Evolutionary conservation across 2,888 invertebrate species (phyloP).

Genomic region (Euphydryas editha): DNA sequence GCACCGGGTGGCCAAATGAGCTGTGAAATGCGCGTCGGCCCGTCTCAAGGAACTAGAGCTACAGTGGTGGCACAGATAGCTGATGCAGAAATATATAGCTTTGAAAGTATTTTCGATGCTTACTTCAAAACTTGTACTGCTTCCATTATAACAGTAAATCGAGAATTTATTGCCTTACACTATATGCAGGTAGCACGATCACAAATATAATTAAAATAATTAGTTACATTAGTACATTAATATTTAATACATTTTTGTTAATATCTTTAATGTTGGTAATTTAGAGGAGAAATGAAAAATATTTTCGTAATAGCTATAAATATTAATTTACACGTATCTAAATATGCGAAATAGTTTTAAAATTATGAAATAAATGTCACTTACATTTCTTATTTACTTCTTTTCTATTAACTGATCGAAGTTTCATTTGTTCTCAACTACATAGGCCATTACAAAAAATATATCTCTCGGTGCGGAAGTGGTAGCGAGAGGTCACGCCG

Average conservation of each 20-base stretch:
- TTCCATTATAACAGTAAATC: constrained; percentile 74
- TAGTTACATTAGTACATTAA: too few species aligned
- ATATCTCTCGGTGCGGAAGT: constrained; percentile 73
- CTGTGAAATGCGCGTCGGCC: constrained; percentile 72
- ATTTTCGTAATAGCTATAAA: too few species aligned
- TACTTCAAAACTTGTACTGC: constrained; percentile 69
- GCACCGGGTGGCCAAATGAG: constrained; percentile 79
- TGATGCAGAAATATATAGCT: constrained; percentile 69
- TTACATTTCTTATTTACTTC: too few species aligned
- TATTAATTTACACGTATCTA: too few species aligned
- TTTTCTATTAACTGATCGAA: too few species aligned
- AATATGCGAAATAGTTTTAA: too few species aligned
- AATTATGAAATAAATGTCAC: too few species aligned
- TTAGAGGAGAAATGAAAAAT: too few species aligned
- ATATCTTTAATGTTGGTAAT: too few species aligned
- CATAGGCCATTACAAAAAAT: constrained; percentile 65
- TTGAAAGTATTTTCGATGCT: constrained; percentile 73
- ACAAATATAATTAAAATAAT: too few species aligned
- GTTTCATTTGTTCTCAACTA: neutral
- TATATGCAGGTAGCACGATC: constrained; percentile 69
- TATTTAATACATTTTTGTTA: too few species aligned
- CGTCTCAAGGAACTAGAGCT: constrained; percentile 64
- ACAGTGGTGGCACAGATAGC: constrained; percentile 72
- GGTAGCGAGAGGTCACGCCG: constrained; percentile 66
- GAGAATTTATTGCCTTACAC: constrained; percentile 76